Percentiles rank a stretch among this genome's conserved stretches.
phyloP scores from a whole-genome alignment of 1,140 invertebrate species.

The Centruroides sculpturatus region DNA sequence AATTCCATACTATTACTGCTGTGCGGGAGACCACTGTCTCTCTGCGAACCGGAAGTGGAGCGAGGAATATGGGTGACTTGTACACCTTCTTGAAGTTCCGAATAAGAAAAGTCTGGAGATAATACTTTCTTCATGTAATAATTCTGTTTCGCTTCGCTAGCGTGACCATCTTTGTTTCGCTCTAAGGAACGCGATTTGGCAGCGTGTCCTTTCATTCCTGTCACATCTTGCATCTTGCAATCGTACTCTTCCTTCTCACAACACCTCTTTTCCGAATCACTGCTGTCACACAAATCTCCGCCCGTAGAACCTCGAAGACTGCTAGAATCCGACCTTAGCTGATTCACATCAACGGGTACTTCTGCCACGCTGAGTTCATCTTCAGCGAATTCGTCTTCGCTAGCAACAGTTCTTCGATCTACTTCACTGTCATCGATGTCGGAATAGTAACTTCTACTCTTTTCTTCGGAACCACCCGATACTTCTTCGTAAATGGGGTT shows the following conservation, averaged over 20 bases:
- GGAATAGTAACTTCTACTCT: constrained; percentile 6
- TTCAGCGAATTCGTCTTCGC: constrained; percentile 20
- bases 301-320: constrained; percentile 18
- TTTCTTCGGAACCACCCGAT: constrained; percentile 6
- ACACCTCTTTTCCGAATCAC: too few relatives aligned
- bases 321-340: constrained; percentile 15
- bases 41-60: neutral
- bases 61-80: neutral
- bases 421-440: constrained; percentile 17
- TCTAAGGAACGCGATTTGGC: constrained; percentile 11
- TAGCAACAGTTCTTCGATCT: constrained; percentile 13
- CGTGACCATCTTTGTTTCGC: constrained; percentile 15
- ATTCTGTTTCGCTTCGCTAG: constrained; percentile 15
- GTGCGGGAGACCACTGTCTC: neutral
- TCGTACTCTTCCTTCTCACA: too few relatives aligned
- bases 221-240: too few relatives aligned
- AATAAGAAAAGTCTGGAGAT: constrained; percentile 14
- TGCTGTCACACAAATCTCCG: constrained; percentile 10
- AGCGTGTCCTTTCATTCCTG: constrained; percentile 2
- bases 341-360: neutral
- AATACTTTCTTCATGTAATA: constrained; percentile 15
- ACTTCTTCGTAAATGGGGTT: constrained; percentile 19
- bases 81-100: constrained; percentile 1
- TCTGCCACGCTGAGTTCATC: constrained; percentile 18
- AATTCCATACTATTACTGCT: too few relatives aligned